Conservation (phyloP, 2,888 invertebrate species). For the Acrobeloides nanus region DNA sequence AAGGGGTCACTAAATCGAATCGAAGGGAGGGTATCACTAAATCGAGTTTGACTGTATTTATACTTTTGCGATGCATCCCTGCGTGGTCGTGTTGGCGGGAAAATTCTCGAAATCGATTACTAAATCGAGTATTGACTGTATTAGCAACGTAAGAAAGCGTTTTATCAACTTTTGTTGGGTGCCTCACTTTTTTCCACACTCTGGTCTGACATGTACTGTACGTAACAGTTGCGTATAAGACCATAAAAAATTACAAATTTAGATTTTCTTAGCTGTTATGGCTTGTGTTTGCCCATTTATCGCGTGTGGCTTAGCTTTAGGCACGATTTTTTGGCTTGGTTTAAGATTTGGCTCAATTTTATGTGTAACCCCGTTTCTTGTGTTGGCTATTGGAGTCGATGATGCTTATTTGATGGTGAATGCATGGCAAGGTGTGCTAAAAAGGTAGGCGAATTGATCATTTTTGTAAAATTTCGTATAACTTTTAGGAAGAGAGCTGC, state of each 20-base stretch:
- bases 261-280: constrained; percentile 42
- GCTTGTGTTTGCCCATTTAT: constrained; percentile 50
- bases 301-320: constrained; percentile 45
- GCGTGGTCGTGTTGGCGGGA: no score
- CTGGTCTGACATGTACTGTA: no score
- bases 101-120: no score
- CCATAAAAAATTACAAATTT: constrained; percentile 9
- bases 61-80: no score
- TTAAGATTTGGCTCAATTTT: constrained; percentile 50
- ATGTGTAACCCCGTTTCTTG: constrained; percentile 45
- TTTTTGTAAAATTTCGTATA: constrained; percentile 2
- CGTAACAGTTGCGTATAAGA: no score
- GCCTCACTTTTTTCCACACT: no score
- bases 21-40: no score
- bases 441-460: constrained; percentile 9
- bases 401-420: constrained; percentile 51
- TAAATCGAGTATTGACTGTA: no score
- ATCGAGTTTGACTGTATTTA: no score
- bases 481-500: constrained; percentile 1
- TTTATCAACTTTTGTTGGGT: no score
- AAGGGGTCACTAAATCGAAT: no score
- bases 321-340: constrained; percentile 40
- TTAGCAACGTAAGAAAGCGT: no score
- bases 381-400: constrained; percentile 50
- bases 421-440: constrained; percentile 43